A percentile compares a stretch with the other conserved stretches of the same genome.
These are phyloP conservation scores for Gallinago undulata DNA, from an alignment of 2,113 vertebrate genomes.

Conservation along the genomic window DNA sequence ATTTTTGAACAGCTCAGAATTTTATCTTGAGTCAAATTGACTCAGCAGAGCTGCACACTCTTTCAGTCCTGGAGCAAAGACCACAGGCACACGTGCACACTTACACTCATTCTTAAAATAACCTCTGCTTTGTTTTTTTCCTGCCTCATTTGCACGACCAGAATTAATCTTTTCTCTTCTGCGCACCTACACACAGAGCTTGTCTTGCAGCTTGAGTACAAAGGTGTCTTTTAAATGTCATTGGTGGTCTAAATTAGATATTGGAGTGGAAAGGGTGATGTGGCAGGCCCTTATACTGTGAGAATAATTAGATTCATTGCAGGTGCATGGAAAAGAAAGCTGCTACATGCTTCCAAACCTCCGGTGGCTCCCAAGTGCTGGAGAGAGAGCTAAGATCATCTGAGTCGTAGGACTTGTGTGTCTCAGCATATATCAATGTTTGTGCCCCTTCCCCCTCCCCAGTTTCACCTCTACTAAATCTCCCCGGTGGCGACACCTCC, in stretches of 20 bases:
- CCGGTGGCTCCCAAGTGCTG: neutral
- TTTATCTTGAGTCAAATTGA: neutral
- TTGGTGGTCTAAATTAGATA: neutral
- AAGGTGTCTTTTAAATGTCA: neutral
- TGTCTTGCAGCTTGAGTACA: neutral
- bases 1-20: neutral
- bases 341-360: neutral
- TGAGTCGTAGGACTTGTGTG: neutral
- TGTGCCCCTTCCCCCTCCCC: neutral
- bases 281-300: neutral
- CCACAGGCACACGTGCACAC: neutral
- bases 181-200: neutral
- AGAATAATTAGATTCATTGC: neutral
- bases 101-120: neutral
- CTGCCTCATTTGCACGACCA: neutral
- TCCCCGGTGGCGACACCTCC: neutral
- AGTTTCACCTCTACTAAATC: neutral
- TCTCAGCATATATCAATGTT: rapidly evolving
- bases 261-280: neutral
- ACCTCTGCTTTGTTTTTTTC: neutral
- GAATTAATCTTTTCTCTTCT: neutral
- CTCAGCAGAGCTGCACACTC: neutral
- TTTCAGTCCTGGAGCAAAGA: neutral
- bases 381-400: neutral
- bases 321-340: neutral